Evolutionary conservation across 2,113 vertebrate species (phyloP).

Genomic region (Noturus placidus): DNA sequence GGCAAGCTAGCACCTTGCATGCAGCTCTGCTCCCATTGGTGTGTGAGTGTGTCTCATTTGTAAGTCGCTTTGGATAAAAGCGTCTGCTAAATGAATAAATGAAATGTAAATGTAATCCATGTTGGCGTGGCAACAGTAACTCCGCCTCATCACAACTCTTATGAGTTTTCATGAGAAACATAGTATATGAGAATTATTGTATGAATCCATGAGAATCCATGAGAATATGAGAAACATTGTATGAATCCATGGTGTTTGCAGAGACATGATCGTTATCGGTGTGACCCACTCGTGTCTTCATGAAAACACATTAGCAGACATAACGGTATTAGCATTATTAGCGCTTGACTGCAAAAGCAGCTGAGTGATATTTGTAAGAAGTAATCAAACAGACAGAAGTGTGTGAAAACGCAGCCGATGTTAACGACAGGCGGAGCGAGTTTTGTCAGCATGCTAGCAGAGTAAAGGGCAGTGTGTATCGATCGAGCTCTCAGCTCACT

Average conservation of each 20-base stretch:
- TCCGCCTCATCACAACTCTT: not conserved
- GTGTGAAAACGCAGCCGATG: slow-evolving; percentile 43
- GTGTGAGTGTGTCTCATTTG: too few species aligned
- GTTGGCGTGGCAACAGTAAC: not conserved
- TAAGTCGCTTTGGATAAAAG: too few species aligned
- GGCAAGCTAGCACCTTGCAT: too few species aligned
- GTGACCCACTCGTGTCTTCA: not conserved
- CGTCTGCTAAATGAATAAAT: too few species aligned
- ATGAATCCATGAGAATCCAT: too few species aligned
- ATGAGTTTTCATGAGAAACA: too few species aligned
- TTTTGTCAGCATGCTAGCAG: slow-evolving; percentile 50
- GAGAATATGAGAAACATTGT: not conserved
- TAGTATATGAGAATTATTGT: too few species aligned
- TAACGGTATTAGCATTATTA: not conserved
- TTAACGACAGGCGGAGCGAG: slow-evolving; percentile 29
- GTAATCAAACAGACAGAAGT: not conserved
- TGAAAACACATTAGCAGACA: not conserved
- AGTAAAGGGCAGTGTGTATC: slow-evolving; percentile 57
- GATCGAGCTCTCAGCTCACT: slow-evolving; percentile 51
- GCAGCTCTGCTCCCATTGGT: too few species aligned
- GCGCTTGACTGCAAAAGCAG: not conserved
- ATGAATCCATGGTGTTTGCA: not conserved
- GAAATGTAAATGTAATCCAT: too few species aligned
- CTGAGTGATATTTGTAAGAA: not conserved
- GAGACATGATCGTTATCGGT: not conserved